Conservation (phyloP, 2,113 vertebrate species). For the Puma concolor region DNA sequence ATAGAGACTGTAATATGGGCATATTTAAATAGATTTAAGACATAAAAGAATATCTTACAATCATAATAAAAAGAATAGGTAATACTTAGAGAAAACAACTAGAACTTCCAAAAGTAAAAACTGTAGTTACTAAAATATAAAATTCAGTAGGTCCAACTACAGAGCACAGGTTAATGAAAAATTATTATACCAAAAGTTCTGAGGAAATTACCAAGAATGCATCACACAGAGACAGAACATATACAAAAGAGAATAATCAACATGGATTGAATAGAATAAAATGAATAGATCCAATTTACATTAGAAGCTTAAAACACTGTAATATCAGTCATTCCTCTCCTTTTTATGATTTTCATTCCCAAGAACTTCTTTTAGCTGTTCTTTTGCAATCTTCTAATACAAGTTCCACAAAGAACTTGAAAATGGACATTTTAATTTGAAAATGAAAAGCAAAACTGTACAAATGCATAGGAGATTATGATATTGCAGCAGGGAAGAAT, state of each 20-base stretch:
- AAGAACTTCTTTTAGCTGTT: background rate
- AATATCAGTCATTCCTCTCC: background rate
- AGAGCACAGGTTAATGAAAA: background rate
- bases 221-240: background rate
- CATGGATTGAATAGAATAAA: background rate
- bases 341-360: background rate
- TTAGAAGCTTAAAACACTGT: background rate
- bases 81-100: background rate
- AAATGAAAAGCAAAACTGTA: background rate
- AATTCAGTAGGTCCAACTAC: background rate
- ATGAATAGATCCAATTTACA: background rate
- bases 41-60: background rate
- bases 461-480: background rate
- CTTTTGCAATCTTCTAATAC: background rate
- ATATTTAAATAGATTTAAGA: background rate
- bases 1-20: background rate
- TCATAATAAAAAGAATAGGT: background rate
- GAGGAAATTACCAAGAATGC: background rate
- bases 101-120: background rate
- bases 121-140: background rate
- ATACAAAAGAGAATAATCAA: background rate
- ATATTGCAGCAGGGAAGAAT: background rate
- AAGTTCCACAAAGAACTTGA: conserved; percentile 7
- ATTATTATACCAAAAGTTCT: background rate
- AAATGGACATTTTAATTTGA: background rate